Base-by-base conservation (phyloP, 2,888 invertebrate species). In the Scelioninae gen. 1 region DNA sequence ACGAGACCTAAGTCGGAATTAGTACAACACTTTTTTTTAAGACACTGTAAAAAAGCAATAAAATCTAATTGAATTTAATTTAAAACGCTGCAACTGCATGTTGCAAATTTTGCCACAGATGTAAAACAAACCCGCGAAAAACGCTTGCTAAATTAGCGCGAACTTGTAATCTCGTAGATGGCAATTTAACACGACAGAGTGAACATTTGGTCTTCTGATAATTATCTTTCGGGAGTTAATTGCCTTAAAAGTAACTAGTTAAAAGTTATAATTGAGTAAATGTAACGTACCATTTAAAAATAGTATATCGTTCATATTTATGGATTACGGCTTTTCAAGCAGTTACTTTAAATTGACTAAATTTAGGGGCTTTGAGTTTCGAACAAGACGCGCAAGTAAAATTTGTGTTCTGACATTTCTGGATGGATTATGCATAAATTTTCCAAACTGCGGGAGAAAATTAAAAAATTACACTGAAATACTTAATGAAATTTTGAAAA, bases 131-230 rank as follows among this genome's bases (percentile, higher is more conserved):
- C 32, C 43, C 13, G 13, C 34, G 43, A 76, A 76, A 66, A 76
- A 77, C 53, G 53, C 38, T 68, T 15, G 38, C 49, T 60, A 68
- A 68, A 66, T 68, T 62, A 51, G 45, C 40, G 31, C 45, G 10
- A 77, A 77, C 68, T 77, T 77, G 66, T 60, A 69, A 69, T 69
- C 62, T 49, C 38, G 29, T 34, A 29, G 68, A 76, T 69, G 45
- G 77, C 77, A 77, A 77, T 69, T 69, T 77, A 77, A 63, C 62
- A 77, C 60, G 77, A 63, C 68, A 38, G 43, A 77, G 63, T 77
- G 77, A 69, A 77, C 68, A 69, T 77, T 77, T 69, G 63, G 63
- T 63, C 62, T 68, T 68, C 68, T 63, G 68, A 77, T 77, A 69
- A 68, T 68, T 76, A 76, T 76, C 68, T 77, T 77, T 49, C 68